Evolutionary conservation across 64 coral and sea anemone species (phyloP), one percentile per base, ranked within the genome.

Genomic region (Platygyra sinensis): DNA sequence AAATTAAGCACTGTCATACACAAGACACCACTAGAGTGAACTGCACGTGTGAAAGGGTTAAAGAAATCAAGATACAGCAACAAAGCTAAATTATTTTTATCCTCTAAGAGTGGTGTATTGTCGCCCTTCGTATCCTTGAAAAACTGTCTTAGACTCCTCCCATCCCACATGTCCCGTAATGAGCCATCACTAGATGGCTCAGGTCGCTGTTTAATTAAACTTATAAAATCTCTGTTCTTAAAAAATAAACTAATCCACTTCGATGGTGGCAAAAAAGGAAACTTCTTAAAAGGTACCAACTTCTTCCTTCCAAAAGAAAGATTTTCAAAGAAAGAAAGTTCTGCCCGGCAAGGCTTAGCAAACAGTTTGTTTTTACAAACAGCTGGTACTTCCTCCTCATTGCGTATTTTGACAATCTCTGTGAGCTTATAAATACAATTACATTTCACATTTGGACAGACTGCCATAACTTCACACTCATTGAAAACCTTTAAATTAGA

Each of bases 401-500:
- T 79, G 27, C 8, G 20, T 25, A 1, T 54, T 55, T 29, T 60
- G 27, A 59, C 51, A 57, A 79, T 79, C 4, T 79, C 76, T 59
- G 50, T 2, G 27, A 25, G 76, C 13, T 79, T 29, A 55, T 60
- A 57, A 55, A 55, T 55, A 24, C 24, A 54, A 30, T 79, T 79
- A 49, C 77, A 79, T 10, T 79, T 79, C 4, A 28, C 22, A 79
- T 79, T 79, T 55, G 51, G 77, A n/a, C 77, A 79, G n/a, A 79
- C 77, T 60, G 77, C 77, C 77, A 59, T 79, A 22, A 30, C 55
- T 79, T 57, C 77, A 79, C n/a, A n/a, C 49, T 79, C 49, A 30
- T 57, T 79, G n/a, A 2, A 79, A 79, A 79, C 52, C 55, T 79
- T 79, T 79, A 79, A 79, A 59, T 55, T 30, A 29, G 77, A 57